Evolutionary conservation across 92 coral and sea anemone species (phyloP), one percentile per base, ranked within the genome.

Genomic region (Nematostella vectensis): DNA sequence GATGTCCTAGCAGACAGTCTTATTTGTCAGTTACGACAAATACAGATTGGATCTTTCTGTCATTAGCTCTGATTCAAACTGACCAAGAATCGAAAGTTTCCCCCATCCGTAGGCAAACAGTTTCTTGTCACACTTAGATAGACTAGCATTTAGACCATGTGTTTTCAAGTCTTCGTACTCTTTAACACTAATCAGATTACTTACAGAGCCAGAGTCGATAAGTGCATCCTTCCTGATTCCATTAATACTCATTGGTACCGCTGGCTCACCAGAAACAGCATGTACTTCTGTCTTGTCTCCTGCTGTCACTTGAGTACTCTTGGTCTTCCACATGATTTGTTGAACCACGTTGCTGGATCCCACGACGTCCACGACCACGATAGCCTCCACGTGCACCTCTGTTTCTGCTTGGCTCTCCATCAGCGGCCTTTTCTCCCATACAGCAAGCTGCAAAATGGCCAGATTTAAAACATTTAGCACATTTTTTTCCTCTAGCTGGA

Each of bases 121-220:
- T 37, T 58, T 76, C 58, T 48, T 74, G 44, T 45, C 25, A 33
- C 73, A 62, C 26, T 52, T 54, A 12, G 56, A 31, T 33, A 68
- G 33, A 19, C 58, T 48, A 33, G 76, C 72, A 31, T 62, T 62
- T 28, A 76, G 45, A 49, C 83, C 77, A 2, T 49, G 39, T 47
- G 49, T 36, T 40, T 59, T 40, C 70, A 59, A 24, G 43, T 62
- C 59, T 50, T 69, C 20, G 47, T 49, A 70, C 48, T 69, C 65
- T n/a, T 58, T 55, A 20, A 44, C 62, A 51, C 68, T 54, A 13
- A 70, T 77, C 60, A 79, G 70, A 50, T 71, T 80, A 57, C 72
- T 73, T 47, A 67, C 81, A 25, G 87, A 80, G 27, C 76, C 80
- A 52, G 76, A 72, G 60, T 73, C 82, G 54, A 61, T 58, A 28